These are phyloP conservation scores for Drosophila santomea DNA, from an alignment of 1,140 invertebrate species.

Conservation along the genomic window DNA sequence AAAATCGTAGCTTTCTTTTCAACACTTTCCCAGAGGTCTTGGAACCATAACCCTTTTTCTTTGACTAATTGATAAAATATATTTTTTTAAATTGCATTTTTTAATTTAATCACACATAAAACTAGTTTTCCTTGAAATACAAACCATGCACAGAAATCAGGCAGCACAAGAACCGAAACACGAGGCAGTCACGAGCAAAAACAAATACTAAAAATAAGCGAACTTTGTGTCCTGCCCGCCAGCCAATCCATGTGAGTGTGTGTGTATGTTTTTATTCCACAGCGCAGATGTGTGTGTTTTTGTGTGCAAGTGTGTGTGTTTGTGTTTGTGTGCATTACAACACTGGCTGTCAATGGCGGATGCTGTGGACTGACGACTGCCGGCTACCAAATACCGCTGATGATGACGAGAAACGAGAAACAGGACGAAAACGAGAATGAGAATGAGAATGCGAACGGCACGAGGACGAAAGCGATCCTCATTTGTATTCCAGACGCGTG, in stretches of 20 bases:
- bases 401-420: conserved; percentile 45
- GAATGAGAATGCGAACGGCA: conserved; percentile 21
- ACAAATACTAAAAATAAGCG: conserved; percentile 75
- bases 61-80: too few relatives aligned
- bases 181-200: conserved; percentile 56
- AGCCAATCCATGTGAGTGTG: conserved; percentile 27
- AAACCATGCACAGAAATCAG: conserved; percentile 29
- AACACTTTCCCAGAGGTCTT: too few relatives aligned
- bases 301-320: conserved; percentile 19
- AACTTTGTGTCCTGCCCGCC: conserved; percentile 41
- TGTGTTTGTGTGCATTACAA: conserved; percentile 37
- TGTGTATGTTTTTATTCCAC: conserved; percentile 20
- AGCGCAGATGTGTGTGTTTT: conserved; percentile 23
- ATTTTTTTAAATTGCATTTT: neutral
- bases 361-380: conserved; percentile 61
- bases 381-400: conserved; percentile 50
- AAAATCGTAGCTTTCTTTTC: too few relatives aligned
- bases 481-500: conserved; percentile 84
- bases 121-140: conserved; percentile 37
- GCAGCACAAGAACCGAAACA: conserved; percentile 45
- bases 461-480: conserved; percentile 80
- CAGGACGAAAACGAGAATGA: conserved; percentile 47
- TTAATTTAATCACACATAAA: conserved; percentile 1
- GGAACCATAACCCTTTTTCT: too few relatives aligned
- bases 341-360: conserved; percentile 73